A percentile compares a stretch with the other conserved stretches of the same genome.
Evolutionary conservation across 2,797 vertebrate species (phyloP).

Genomic region (Etheostoma perlongum): DNA sequence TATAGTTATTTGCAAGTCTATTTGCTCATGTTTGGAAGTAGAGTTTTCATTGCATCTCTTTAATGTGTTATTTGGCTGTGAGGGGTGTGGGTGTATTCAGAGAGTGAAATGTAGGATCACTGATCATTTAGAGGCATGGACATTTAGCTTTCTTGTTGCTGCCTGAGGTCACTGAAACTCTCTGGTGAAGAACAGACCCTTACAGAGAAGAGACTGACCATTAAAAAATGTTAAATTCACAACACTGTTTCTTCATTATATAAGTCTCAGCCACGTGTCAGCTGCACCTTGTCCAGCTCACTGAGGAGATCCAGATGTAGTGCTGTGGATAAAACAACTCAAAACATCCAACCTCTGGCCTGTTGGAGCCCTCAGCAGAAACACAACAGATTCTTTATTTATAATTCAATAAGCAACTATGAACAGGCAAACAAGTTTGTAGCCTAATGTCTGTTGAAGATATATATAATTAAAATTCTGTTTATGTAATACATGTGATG

Average conservation of each 20-base stretch:
- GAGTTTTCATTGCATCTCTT: slow-evolving; percentile 4
- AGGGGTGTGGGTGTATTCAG: neutral
- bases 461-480: neutral
- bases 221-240: slow-evolving; percentile 16
- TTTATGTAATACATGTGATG: neutral
- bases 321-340: slow-evolving; percentile 40
- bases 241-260: slow-evolving; percentile 45
- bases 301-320: slow-evolving; percentile 85
- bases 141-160: neutral
- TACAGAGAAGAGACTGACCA: neutral
- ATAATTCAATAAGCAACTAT: neutral
- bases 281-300: slow-evolving; percentile 66
- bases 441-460: neutral
- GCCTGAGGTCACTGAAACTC: neutral
- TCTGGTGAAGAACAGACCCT: neutral
- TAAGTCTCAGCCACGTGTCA: slow-evolving; percentile 75
- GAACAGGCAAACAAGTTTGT: neutral
- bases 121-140: neutral
- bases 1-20: neutral
- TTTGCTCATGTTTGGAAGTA: neutral
- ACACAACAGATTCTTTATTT: slow-evolving; percentile 5
- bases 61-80: neutral
- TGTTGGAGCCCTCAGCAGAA: slow-evolving; percentile 6
- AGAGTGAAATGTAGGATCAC: neutral
- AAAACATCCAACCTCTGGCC: slow-evolving; percentile 55